phyloP scores from a whole-genome alignment of 2,113 vertebrate genomes.

The Trochalopteron elliotii region DNA sequence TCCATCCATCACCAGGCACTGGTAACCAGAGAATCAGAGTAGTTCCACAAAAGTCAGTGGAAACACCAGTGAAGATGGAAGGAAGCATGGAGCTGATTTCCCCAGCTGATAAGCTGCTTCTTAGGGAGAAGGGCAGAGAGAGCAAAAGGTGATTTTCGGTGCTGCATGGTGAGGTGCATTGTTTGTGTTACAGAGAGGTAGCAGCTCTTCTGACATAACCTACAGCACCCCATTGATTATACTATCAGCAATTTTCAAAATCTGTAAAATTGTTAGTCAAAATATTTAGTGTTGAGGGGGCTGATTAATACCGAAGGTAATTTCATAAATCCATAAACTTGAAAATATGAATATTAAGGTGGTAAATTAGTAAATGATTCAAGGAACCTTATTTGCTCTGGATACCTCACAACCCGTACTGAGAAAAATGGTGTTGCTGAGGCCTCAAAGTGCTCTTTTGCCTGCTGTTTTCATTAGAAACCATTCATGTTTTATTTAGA shows the following conservation, averaged over 20 bases:
- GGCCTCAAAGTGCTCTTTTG: constrained; percentile 16
- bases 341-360: neutral
- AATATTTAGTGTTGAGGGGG: neutral
- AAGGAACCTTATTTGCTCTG: neutral
- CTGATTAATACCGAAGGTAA: neutral
- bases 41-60: neutral
- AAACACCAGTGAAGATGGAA: neutral
- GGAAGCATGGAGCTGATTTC: neutral
- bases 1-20: neutral
- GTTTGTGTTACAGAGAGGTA: neutral
- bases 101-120: neutral
- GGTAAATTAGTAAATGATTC: neutral
- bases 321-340: neutral
- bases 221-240: neutral
- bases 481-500: constrained; percentile 45
- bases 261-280: neutral
- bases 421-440: neutral
- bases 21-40: neutral
- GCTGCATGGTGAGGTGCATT: neutral
- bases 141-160: neutral
- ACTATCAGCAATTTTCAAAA: neutral
- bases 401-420: neutral
- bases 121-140: neutral
- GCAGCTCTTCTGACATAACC: neutral
- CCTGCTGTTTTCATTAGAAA: constrained; percentile 30